Conservation (phyloP, 1,140 invertebrate species). For the Metopolophium dirhodum region DNA sequence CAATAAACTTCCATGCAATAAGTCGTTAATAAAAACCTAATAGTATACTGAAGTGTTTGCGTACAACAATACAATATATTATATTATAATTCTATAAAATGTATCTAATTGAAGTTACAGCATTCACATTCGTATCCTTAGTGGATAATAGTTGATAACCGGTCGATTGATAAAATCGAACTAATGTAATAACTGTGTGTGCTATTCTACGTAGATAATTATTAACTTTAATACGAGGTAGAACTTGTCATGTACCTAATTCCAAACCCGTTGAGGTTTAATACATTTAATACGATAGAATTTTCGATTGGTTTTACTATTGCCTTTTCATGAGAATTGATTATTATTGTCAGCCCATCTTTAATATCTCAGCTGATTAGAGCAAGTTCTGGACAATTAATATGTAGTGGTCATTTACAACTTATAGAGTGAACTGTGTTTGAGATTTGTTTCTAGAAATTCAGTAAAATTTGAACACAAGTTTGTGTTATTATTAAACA, state of each 20-base stretch:
- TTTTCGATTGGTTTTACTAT: background rate
- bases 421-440: background rate
- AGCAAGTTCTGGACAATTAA: background rate
- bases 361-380: background rate
- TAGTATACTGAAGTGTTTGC: background rate
- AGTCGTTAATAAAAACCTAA: background rate
- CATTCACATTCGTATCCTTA: background rate
- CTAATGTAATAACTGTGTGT: background rate
- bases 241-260: background rate
- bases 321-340: background rate
- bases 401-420: background rate
- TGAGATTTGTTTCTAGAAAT: background rate
- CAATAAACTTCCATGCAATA: background rate
- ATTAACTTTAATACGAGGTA: background rate
- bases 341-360: background rate
- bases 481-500: too few relatives aligned
- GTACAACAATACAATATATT: too few relatives aligned
- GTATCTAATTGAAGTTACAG: background rate
- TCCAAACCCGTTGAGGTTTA: background rate
- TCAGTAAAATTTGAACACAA: background rate
- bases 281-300: background rate
- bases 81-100: background rate
- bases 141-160: slow-evolving; percentile 24
- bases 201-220: background rate
- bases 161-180: background rate